Conservation (phyloP, 2,113 vertebrate species). For the Nerophis lumbriciformis region DNA sequence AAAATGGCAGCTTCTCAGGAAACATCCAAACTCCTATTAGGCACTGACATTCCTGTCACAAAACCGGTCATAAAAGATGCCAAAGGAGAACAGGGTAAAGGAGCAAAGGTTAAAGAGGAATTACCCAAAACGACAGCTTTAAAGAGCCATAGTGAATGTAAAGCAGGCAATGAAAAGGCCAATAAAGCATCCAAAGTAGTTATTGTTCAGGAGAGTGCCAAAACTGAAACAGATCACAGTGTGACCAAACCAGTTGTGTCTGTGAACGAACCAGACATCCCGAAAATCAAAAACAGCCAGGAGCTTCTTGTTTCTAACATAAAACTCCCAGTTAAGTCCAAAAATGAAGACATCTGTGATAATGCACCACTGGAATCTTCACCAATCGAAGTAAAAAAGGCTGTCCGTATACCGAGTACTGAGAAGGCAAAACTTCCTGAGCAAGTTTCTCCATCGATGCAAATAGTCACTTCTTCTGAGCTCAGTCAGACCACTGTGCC, state of each 20-base stretch:
- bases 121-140: conserved; percentile 6
- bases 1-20: conserved; percentile 11
- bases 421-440: conserved; percentile 12
- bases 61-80: conserved; percentile 6
- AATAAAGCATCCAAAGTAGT: conserved; percentile 18
- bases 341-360: conserved; percentile 1
- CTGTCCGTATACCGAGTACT: conserved; percentile 1
- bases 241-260: conserved; percentile 9
- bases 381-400: conserved; percentile 22
- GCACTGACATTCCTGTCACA: neutral
- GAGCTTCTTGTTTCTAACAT: conserved; percentile 5
- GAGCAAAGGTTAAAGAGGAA: conserved; percentile 21
- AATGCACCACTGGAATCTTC: conserved; percentile 20
- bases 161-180: conserved; percentile 9
- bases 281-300: conserved; percentile 20
- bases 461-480: conserved; percentile 10
- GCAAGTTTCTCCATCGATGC: neutral
- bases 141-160: conserved; percentile 20
- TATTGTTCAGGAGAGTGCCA: conserved; percentile 16
- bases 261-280: conserved; percentile 5
- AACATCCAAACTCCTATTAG: neutral
- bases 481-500: conserved; percentile 8
- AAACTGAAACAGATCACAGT: conserved; percentile 1
- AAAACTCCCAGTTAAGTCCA: conserved; percentile 14
- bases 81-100: conserved; percentile 7